Evolutionary conservation across 2,797 vertebrate species (phyloP).

Genomic region (Lepus townsendii): DNA sequence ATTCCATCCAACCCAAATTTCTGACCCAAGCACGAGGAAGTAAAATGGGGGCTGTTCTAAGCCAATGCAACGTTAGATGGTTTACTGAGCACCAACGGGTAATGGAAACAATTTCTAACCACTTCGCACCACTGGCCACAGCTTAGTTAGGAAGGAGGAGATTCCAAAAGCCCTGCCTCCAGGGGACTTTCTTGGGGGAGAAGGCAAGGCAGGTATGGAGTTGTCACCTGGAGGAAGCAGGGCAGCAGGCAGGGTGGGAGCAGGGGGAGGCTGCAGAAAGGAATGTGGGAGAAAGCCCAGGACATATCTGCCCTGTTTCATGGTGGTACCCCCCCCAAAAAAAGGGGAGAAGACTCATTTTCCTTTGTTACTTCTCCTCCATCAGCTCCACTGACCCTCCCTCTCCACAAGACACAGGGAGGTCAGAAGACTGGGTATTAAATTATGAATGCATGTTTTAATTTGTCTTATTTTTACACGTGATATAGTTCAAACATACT

Average conservation of each 20-base stretch:
- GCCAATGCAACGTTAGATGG: neutral
- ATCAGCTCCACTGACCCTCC: neutral
- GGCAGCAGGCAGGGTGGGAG: neutral
- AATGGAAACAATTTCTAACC: neutral
- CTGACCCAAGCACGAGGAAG: neutral
- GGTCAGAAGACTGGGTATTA: neutral
- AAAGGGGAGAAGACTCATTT: neutral
- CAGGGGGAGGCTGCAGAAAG: neutral
- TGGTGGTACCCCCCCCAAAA: neutral
- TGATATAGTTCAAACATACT: conserved; percentile 62
- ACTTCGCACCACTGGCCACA: neutral
- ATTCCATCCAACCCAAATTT: neutral
- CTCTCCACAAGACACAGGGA: neutral
- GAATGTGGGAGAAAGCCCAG: neutral
- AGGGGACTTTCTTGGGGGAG: neutral
- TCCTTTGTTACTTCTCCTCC: neutral
- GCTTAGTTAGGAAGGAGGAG: neutral
- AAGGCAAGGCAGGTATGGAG: no score
- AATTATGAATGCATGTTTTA: conserved; percentile 22
- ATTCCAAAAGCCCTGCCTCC: neutral
- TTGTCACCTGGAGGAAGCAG: neutral
- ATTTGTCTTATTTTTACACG: conserved; percentile 68
- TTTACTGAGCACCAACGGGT: neutral
- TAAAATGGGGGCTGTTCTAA: neutral
- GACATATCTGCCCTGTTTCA: neutral